Base-by-base conservation (phyloP, 2,113 vertebrate genomes). In the Lepisosteus osseus region DNA sequence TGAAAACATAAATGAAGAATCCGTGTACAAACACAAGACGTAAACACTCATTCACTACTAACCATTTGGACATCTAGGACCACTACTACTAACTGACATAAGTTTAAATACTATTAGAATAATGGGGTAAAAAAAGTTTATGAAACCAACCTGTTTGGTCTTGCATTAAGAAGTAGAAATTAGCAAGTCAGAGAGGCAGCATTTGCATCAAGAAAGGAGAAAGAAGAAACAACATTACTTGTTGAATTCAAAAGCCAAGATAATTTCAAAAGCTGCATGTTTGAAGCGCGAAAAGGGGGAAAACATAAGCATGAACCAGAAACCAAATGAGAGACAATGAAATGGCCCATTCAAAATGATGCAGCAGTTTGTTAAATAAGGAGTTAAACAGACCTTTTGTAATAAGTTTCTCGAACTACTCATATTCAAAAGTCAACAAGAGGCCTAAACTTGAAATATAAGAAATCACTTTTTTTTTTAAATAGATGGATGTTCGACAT, bases 111-210 rank as follows among this genome's bases (percentile, higher is more conserved):
- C 29, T 29, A 29, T 29, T 29, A 29, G 14, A 13, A 13, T 59
- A 40, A 64, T 65, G 71, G 14, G 55, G 41, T 71, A 7, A 6
- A 51, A 70, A 7, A 71, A 75, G 54, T 75, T 74, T 78, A 82
- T 88, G 71, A 86, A 89, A 96, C 95, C 90, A 95, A 97, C 95
- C 94, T 96, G 93, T 89, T 94, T 94, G 92, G 87, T 95, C 94
- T 97, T 94, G 88, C 86, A 90, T 89, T 89, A 94, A 92, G 90
- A 91, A 85, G 90, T 74, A 83, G 85, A 63, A 87, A 87, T 88
- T 90, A 93, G 88, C 86, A 92, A 92, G 81, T 88, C 91, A 92
- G 87, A 90, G 82, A 91, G 90, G 89, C 91, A 83, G 91, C 91
- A 90, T 79, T 85, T 73, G 82, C 86, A 90, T 87, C 81, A 51